These are phyloP conservation scores for Leptinotarsa texana DNA, from an alignment of 1,140 invertebrate genomes.

Conservation along the genomic window DNA sequence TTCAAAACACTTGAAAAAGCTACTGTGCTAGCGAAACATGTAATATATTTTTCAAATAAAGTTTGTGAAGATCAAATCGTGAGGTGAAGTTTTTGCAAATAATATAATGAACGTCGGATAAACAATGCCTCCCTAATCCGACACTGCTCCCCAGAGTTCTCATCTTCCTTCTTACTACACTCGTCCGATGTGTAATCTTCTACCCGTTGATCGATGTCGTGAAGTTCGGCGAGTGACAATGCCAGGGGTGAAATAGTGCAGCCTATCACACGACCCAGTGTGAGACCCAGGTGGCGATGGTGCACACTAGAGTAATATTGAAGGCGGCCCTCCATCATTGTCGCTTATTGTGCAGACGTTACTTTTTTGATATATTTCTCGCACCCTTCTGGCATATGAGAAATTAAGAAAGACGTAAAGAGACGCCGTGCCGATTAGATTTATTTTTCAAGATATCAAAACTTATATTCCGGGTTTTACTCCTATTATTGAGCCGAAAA, in stretches of 20 bases:
- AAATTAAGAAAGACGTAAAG: not conserved
- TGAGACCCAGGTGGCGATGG: conserved; percentile 12
- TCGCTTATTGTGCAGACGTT: conserved; percentile 5
- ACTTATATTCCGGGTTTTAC: no score
- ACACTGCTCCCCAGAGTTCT: not conserved
- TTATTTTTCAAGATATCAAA: no score
- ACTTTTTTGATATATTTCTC: not conserved
- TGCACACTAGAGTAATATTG: conserved; percentile 19
- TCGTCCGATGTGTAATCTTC: conserved; percentile 13
- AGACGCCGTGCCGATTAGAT: no score
- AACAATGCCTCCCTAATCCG: not conserved
- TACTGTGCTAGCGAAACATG: no score
- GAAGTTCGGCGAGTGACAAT: conserved; percentile 13
- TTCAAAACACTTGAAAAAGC: no score
- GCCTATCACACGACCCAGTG: not conserved
- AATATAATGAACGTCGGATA: not conserved
- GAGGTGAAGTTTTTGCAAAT: no score
- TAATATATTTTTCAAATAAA: no score
- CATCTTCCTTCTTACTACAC: not conserved
- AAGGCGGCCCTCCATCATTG: conserved; percentile 12
- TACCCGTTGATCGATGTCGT: conserved; percentile 19
- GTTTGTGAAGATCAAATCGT: no score
- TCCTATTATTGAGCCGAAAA: no score
- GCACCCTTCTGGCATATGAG: not conserved
- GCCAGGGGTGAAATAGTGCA: not conserved